Evolutionary conservation across 2,888 invertebrate genomes (phyloP).

Genomic region (Xanthia icteritia): DNA sequence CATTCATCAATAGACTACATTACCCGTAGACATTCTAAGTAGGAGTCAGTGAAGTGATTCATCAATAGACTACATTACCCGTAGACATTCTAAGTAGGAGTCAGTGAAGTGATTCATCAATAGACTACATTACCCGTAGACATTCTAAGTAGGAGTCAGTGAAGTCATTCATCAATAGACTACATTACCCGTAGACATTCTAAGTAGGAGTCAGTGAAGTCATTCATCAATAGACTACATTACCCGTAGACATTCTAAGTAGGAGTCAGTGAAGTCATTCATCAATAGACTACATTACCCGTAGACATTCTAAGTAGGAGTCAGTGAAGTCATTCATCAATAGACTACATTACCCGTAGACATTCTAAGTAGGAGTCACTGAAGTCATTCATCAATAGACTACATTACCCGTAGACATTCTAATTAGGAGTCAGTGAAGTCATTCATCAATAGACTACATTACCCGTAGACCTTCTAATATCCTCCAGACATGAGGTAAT

Average conservation of each 20-base stretch:
- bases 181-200: constrained; percentile 26
- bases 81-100: constrained; percentile 25
- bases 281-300: constrained; percentile 17
- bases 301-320: constrained; percentile 25
- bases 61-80: constrained; percentile 17
- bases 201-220: neutral
- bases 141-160: constrained; percentile 11
- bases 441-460: constrained; percentile 13
- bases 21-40: constrained; percentile 25
- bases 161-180: neutral
- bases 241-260: constrained; percentile 25
- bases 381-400: neutral
- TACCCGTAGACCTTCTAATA: constrained; percentile 22
- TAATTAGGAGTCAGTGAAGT: neutral
- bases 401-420: constrained; percentile 28
- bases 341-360: constrained; percentile 24
- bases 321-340: neutral
- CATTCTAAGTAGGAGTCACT: constrained; percentile 11
- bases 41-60: neutral
- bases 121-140: constrained; percentile 24
- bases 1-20: constrained; percentile 13
- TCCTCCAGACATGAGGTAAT: constrained; percentile 8
- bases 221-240: constrained; percentile 13
- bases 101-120: neutral
- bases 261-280: neutral